Percentiles rank a stretch among this genome's conserved stretches.
These are phyloP conservation scores for Spatulosminthurus flaviceps DNA, from an alignment of 2,888 invertebrate species.

Conservation along the genomic window DNA sequence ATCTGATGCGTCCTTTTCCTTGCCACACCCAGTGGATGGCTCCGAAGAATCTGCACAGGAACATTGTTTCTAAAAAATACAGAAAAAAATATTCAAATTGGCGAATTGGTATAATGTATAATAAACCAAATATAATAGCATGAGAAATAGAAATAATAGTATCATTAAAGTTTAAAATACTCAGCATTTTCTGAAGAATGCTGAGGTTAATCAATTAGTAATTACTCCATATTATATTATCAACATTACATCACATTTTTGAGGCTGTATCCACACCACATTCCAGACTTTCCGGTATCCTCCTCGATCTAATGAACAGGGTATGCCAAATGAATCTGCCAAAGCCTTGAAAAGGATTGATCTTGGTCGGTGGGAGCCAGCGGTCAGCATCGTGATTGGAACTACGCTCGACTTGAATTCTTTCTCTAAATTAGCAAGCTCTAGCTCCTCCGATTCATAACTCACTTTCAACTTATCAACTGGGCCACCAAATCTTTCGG, in stretches of 20 bases:
- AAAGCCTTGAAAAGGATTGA: slow-evolving; percentile 74
- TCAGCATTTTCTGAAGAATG: too few relatives aligned
- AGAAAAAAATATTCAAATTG: too few relatives aligned
- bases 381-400: slow-evolving; percentile 56
- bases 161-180: too few relatives aligned
- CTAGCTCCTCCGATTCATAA: slow-evolving; percentile 56
- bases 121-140: too few relatives aligned
- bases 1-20: slow-evolving; percentile 21
- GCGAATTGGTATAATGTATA: too few relatives aligned
- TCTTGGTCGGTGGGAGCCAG: slow-evolving; percentile 65
- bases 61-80: slow-evolving; percentile 25
- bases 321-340: slow-evolving; percentile 73
- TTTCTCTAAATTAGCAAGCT: slow-evolving; percentile 57
- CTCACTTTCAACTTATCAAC: slow-evolving; percentile 50
- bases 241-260: slow-evolving; percentile 35
- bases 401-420: slow-evolving; percentile 53
- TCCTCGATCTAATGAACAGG: slow-evolving; percentile 72
- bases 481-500: slow-evolving; percentile 55
- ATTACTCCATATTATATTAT: too few relatives aligned
- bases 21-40: slow-evolving; percentile 12
- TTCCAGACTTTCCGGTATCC: slow-evolving; percentile 73
- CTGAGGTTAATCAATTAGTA: too few relatives aligned
- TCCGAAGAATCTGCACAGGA: slow-evolving; percentile 3
- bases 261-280: slow-evolving; percentile 69
- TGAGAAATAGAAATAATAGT: too few relatives aligned